Evolutionary conservation across 2,888 invertebrate species (phyloP), one percentile per base, ranked within the genome.

Genomic region (Philereme transversata): DNA sequence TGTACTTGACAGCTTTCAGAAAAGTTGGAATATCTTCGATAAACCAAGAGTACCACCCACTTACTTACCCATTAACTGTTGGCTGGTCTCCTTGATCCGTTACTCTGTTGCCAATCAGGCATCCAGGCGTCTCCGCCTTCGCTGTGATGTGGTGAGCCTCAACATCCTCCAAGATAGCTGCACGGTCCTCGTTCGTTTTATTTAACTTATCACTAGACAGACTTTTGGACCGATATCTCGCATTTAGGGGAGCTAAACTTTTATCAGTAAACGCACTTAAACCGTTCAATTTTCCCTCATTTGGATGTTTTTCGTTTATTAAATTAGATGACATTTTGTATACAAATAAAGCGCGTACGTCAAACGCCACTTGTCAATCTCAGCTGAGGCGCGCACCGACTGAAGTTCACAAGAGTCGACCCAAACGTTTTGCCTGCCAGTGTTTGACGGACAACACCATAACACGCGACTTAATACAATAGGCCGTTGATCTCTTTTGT

Each of bases 191-290:
- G 69, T 90, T 89, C 11, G 81, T 78, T 74, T 89, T 84, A 69
- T 88, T 90, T 74, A 92, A 87, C 79, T 92, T 92, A 84, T 92
- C 92, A 88, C 90, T 88, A 44, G 92, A 91, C 71, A 92, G 84
- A 87, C 92, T 92, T 68, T 87, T 91, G 43, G 91, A 90, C 60
- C 89, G 82, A 71, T 88, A 90, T 73, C 89, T 81, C 50, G 79
- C 82, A 65, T 86, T 90, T 56, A 88, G 69, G 49, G 88, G 86
- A 62, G 84, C 79, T 59, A 88, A 79, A 74, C 81, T 84, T 76
- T 87, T 91, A 81, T 91, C 91, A 70, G 78, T 70, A 69, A 87
- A 82, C 54, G 83, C 83, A 87, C 88, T 87, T 62, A 88, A 80
- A 83, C 87, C 85, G 74, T 87, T 91, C 65, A 86, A 67, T 79